Evolutionary conservation across 2,113 vertebrate genomes (phyloP), one percentile per base, ranked within the genome.

Genomic region (Lepus americanus): DNA sequence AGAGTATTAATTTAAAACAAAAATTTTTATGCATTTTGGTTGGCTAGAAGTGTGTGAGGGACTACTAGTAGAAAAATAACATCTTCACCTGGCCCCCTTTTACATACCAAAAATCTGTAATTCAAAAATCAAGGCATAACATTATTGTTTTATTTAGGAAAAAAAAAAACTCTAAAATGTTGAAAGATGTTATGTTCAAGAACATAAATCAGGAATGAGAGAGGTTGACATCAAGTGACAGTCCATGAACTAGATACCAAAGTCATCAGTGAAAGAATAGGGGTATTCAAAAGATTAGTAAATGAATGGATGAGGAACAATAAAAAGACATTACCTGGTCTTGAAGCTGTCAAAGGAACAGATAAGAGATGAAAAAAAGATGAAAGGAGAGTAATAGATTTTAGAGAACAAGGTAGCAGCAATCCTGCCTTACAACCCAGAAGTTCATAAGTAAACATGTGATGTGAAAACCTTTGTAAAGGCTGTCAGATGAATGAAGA

Each of bases 131-230:
- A 85, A 53, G 25, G 10, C 84, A 22, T 76, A 64, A 20, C 17
- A 72, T 16, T 81, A 16, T 51, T 19, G 73, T 86, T 49, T 87
- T 89, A 77, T 55, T 83, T 90, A 78, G 33, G 78, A 88, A 92
- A 17, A 11, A 19, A 59, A 29, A 59, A 14, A 27, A 1, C 7
- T 33, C n/a, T 70, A 77, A 67, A 95, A 74, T 5, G 5, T 73
- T 87, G 22, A 31, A 86, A 86, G 10, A 33, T 86, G 77, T 73
- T 87, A 66, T 69, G 53, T 76, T 9, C 70, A 59, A 82, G 33
- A 72, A 2, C 6, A 53, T 33, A 90, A 86, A 29, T 94, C 33
- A 89, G 29, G 17, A 81, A 87, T 63, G 29, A 22, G 79, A 84
- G 49, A 14, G 89, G 6, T 79, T 82, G 53, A 51, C 0, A 63